Percentiles rank a stretch among this genome's conserved stretches.
Evolutionary conservation across 2,888 invertebrate genomes (phyloP).

Genomic region (Amiota minor): DNA sequence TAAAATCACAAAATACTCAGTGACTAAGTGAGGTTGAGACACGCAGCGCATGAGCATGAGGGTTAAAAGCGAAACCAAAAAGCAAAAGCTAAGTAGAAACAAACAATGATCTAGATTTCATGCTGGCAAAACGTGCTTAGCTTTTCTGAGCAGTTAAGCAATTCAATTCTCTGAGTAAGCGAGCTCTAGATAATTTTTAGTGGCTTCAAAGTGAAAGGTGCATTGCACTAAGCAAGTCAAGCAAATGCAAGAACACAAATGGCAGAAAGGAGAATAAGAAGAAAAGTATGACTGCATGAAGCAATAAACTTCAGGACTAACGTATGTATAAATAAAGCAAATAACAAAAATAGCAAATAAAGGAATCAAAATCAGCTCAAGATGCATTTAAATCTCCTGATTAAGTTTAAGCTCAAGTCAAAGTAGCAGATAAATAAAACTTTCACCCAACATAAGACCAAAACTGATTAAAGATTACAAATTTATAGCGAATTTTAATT

Average conservation of each 20-base stretch:
- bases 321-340: constrained; percentile 7
- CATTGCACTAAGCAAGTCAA: background rate
- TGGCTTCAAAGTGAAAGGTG: background rate
- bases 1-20: constrained; percentile 28
- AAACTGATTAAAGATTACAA: constrained; percentile 21
- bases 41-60: background rate
- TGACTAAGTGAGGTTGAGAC: background rate
- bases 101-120: constrained; percentile 19
- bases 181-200: too few species aligned
- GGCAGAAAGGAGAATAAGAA: too few species aligned
- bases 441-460: background rate
- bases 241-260: background rate
- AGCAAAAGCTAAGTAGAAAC: background rate
- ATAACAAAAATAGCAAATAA: background rate
- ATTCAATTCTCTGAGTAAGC: background rate
- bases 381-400: too few species aligned
- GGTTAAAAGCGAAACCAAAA: too few species aligned
- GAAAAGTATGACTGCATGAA: background rate
- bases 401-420: too few species aligned
- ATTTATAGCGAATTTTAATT: constrained; percentile 26
- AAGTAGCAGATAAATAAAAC: too few species aligned
- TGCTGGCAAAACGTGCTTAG: constrained; percentile 13
- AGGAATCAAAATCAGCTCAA: too few species aligned
- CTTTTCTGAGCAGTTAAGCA: constrained; percentile 5
- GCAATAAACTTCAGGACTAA: background rate